These are phyloP conservation scores for Junonia oenone DNA, from an alignment of 2,888 invertebrate genomes.

Conservation along the genomic window DNA sequence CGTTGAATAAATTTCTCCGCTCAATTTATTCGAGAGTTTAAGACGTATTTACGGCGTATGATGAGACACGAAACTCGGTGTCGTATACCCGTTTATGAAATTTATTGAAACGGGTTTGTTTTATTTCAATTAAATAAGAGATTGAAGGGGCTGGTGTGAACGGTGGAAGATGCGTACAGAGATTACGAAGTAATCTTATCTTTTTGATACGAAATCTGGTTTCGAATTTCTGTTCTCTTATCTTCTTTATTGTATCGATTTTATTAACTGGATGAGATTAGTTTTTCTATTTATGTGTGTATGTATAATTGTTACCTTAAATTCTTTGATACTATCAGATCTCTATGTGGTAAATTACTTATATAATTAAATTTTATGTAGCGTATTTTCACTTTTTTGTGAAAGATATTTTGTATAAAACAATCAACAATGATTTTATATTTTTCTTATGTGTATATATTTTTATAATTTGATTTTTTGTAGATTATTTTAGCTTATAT, in stretches of 20 bases:
- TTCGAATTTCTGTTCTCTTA: background rate
- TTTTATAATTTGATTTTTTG: too few relatives aligned
- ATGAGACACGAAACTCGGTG: slow-evolving; percentile 29
- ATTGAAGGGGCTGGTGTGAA: slow-evolving; percentile 14
- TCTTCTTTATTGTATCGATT: background rate
- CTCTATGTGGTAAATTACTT: too few relatives aligned
- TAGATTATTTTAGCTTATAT: too few relatives aligned
- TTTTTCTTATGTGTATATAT: too few relatives aligned
- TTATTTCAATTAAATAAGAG: slow-evolving; percentile 14
- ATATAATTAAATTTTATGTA: too few relatives aligned
- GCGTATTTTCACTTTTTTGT: too few relatives aligned
- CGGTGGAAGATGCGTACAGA: background rate
- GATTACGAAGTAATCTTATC: background rate
- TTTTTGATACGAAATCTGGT: background rate
- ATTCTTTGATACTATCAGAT: too few relatives aligned
- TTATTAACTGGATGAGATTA: too few relatives aligned
- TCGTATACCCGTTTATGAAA: slow-evolving; percentile 24
- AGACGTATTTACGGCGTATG: slow-evolving; percentile 34
- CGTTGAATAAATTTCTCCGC: slow-evolving; percentile 36
- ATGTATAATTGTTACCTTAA: too few relatives aligned
- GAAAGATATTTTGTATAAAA: too few relatives aligned
- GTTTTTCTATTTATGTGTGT: too few relatives aligned
- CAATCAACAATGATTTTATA: too few relatives aligned
- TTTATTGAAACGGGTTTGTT: slow-evolving; percentile 27
- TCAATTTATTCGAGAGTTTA: slow-evolving; percentile 50